phyloP scores from a whole-genome alignment of 2,797 vertebrate genomes.

The Fistularia commersonii region DNA sequence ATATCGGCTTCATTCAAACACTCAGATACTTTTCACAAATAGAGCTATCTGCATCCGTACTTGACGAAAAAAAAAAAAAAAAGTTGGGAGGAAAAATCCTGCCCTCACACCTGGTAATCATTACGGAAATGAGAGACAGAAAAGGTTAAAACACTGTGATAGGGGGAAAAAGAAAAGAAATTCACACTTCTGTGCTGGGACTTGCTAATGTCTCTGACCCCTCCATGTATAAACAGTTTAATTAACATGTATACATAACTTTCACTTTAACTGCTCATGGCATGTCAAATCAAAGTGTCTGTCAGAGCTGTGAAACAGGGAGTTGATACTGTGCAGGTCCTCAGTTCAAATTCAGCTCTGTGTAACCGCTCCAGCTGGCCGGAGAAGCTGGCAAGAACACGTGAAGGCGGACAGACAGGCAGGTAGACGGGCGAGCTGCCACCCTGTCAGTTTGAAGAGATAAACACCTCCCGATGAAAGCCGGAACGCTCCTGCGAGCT shows the following conservation, averaged over 20 bases:
- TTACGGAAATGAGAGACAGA: conserved; percentile 81
- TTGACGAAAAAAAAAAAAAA: conserved; percentile 54
- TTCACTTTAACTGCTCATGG: conserved; percentile 82
- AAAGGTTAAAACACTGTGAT: conserved; percentile 79
- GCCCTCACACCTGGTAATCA: conserved; percentile 86
- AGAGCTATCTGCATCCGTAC: conserved; percentile 66
- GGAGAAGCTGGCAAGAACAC: conserved; percentile 47
- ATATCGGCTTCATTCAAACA: conserved; percentile 65
- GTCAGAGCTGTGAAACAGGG: conserved; percentile 81
- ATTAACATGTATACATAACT: conserved; percentile 88
- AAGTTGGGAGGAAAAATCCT: conserved; percentile 55
- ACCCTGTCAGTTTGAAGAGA: conserved; percentile 45
- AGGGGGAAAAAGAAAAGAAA: conserved; percentile 68
- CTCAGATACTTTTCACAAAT: conserved; percentile 71
- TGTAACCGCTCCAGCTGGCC: conserved; percentile 66
- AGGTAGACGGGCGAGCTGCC: conserved; percentile 49
- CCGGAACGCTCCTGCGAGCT: conserved; percentile 26
- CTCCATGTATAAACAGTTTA: conserved; percentile 86
- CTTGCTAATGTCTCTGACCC: conserved; percentile 92
- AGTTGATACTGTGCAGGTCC: conserved; percentile 87
- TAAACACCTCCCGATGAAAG: conserved; percentile 42
- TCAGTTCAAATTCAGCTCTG: conserved; percentile 66
- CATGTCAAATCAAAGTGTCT: conserved; percentile 86
- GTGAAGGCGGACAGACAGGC: conserved; percentile 40
- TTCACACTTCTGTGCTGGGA: conserved; percentile 83